Evolutionary conservation across 2,888 invertebrate genomes (phyloP).

Genomic region (Pantelozetes paolii): DNA sequence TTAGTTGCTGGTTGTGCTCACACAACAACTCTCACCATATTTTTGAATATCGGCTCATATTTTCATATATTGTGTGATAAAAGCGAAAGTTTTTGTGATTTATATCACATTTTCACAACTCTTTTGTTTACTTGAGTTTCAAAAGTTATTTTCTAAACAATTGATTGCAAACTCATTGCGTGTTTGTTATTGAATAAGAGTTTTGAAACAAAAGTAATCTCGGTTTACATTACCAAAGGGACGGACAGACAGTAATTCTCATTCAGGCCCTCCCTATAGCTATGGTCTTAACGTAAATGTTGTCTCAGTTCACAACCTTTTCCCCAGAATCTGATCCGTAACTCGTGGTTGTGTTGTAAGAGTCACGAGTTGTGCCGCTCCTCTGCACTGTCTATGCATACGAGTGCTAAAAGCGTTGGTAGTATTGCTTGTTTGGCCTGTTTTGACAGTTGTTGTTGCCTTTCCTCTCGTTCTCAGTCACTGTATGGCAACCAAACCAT

Average conservation of each 20-base stretch:
- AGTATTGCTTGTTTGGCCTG: conserved; percentile 25
- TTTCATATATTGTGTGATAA: neutral
- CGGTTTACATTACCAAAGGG: no score
- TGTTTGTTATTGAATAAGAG: no score
- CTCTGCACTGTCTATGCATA: neutral
- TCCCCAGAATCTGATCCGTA: conserved; percentile 1
- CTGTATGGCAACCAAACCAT: neutral
- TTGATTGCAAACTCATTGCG: conserved; percentile 4
- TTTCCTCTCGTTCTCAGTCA: conserved; percentile 5
- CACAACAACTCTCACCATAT: conserved; percentile 3
- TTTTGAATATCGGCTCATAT: conserved; percentile 3
- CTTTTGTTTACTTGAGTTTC: no score
- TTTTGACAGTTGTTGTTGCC: conserved; percentile 29
- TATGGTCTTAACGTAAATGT: neutral
- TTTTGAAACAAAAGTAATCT: no score
- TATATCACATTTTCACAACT: no score
- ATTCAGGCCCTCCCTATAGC: neutral
- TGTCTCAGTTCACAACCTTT: conserved; percentile 6
- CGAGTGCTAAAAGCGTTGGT: conserved; percentile 8
- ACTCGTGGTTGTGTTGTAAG: conserved; percentile 18
- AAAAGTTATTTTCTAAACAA: no score
- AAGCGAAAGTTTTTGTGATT: no score
- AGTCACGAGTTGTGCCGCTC: conserved; percentile 25
- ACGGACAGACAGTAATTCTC: no score
- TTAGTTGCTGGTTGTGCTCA: conserved; percentile 9